Conservation (phyloP, 2,797 vertebrate species). For the Odontamblyopus lacepedii region DNA sequence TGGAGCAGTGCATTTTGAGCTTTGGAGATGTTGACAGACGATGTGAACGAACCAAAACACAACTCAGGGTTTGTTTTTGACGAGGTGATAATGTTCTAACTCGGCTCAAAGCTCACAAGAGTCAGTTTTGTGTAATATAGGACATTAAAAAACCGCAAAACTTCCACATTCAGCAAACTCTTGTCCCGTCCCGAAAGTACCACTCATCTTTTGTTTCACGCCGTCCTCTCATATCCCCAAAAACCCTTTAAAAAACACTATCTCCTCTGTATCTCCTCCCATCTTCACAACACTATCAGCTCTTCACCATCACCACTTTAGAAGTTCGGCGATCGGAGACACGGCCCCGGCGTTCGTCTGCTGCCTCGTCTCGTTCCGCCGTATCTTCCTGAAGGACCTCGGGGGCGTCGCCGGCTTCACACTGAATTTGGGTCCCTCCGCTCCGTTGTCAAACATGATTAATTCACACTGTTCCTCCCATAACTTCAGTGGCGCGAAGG, state of each 20-base stretch:
- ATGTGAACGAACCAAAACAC: too few relatives aligned
- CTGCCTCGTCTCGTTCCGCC: conserved; percentile 16
- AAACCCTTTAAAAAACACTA: conserved; percentile 36
- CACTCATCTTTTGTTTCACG: conserved; percentile 55
- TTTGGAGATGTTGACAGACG: too few relatives aligned
- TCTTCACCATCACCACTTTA: conserved; percentile 47
- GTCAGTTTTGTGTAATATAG: too few relatives aligned
- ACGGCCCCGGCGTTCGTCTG: conserved; percentile 34
- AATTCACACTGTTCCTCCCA: conserved; percentile 54
- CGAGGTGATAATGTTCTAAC: too few relatives aligned
- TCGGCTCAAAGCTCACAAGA: too few relatives aligned
- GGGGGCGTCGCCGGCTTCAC: conserved; percentile 43
- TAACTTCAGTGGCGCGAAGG: conserved; percentile 54
- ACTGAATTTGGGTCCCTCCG: conserved; percentile 54
- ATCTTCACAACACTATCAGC: conserved; percentile 30
- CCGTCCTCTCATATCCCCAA: conserved; percentile 50
- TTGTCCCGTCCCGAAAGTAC: conserved; percentile 15
- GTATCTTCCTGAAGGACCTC: conserved; percentile 34
- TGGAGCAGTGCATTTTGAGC: too few relatives aligned
- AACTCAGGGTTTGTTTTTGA: too few relatives aligned
- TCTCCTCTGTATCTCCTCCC: conserved; percentile 27
- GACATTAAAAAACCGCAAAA: too few relatives aligned
- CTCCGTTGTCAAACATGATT: conserved; percentile 68
- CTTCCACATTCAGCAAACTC: background rate
- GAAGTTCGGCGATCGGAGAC: conserved; percentile 45